A percentile compares a stretch with the other conserved stretches of the same genome.
Conservation (phyloP, 2,888 invertebrate species). For the Atherix ibis region DNA sequence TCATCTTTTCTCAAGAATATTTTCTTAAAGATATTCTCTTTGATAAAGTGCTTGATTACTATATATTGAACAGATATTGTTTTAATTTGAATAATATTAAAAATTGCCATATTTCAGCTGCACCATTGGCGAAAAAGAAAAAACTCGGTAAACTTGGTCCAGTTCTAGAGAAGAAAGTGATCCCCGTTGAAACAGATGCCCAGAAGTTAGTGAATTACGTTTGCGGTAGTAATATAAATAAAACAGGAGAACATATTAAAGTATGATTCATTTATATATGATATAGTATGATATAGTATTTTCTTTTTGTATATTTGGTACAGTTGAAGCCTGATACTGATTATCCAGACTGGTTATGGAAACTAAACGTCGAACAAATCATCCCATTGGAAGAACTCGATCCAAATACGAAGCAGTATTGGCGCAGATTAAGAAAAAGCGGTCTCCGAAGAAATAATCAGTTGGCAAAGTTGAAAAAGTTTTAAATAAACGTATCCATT, state of each 20-base stretch:
- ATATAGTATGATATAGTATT: neutral
- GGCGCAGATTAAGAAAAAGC: conserved; percentile 53
- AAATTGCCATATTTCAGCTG: too few relatives aligned
- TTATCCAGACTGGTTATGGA: conserved; percentile 91
- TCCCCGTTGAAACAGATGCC: conserved; percentile 76
- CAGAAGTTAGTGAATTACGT: conserved; percentile 56
- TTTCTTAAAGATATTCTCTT: too few relatives aligned
- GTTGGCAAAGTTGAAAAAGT: conserved; percentile 41
- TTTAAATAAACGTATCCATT: too few relatives aligned
- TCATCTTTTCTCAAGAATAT: too few relatives aligned
- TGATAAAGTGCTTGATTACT: too few relatives aligned
- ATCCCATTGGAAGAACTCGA: conserved; percentile 58
- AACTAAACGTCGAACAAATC: conserved; percentile 45
- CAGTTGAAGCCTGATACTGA: conserved; percentile 54
- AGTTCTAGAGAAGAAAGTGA: conserved; percentile 48
- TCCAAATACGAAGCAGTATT: conserved; percentile 64
- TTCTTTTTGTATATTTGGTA: too few relatives aligned
- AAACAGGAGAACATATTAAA: conserved; percentile 66
- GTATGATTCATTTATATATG: conserved; percentile 20
- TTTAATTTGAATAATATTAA: too few relatives aligned
- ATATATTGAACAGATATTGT: too few relatives aligned
- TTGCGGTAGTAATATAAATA: conserved; percentile 73
- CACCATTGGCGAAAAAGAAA: conserved; percentile 26
- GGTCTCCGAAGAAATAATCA: conserved; percentile 48
- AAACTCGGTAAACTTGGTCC: conserved; percentile 44